A percentile compares a stretch with the other conserved stretches of the same genome.
phyloP scores from a whole-genome alignment of 2,113 vertebrate species.

The Oreochromis niloticus region DNA sequence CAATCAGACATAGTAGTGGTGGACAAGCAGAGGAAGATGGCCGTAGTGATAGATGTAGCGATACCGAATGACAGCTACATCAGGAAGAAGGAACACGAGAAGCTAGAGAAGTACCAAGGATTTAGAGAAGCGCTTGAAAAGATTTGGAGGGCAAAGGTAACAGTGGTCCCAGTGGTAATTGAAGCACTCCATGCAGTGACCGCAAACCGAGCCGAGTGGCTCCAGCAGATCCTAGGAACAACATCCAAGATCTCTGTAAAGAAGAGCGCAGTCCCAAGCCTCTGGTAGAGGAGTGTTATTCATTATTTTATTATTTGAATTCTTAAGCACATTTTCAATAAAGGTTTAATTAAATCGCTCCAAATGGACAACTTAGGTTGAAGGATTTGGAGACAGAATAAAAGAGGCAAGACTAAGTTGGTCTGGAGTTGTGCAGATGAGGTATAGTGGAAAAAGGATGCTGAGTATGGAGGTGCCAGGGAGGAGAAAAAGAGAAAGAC shows the following conservation, averaged over 20 bases:
- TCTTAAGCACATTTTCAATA: neutral
- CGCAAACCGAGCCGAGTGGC: too few species aligned
- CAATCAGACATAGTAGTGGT: neutral
- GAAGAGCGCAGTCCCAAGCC: neutral
- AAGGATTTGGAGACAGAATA: neutral
- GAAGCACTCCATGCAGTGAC: too few species aligned
- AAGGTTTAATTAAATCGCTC: neutral
- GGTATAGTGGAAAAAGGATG: neutral
- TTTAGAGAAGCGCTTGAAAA: neutral
- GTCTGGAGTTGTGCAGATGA: neutral
- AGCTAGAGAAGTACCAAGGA: neutral
- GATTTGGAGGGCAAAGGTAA: neutral
- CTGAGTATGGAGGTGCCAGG: neutral
- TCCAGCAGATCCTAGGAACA: neutral
- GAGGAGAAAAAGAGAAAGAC: neutral
- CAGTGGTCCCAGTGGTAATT: too few species aligned
- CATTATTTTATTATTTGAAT: neutral
- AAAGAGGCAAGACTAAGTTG: neutral
- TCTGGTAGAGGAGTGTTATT: neutral
- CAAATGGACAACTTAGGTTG: neutral
- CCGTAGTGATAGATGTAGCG: neutral
- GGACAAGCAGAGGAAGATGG: neutral
- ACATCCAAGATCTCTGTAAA: neutral
- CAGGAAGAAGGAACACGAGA: neutral
- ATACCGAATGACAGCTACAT: neutral